Percentiles rank a stretch among this genome's conserved stretches.
Conservation (phyloP, 2,797 vertebrate genomes). For the Enteromius afrohamiltoni region DNA sequence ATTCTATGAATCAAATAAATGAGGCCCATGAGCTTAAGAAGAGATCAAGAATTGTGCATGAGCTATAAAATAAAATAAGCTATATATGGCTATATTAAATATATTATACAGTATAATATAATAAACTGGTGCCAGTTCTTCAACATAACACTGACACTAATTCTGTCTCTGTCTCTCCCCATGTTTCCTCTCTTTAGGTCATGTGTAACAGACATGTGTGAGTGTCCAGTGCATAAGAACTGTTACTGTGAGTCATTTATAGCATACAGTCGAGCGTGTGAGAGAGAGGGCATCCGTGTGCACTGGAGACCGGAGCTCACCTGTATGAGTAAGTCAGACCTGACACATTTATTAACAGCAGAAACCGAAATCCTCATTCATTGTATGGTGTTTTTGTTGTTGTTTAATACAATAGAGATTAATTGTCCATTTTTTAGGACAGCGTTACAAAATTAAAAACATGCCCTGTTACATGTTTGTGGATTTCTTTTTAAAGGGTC, state of each 20-base stretch:
- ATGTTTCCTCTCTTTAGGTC: conserved; percentile 79
- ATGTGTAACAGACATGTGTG: conserved; percentile 98
- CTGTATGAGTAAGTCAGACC: conserved; percentile 86
- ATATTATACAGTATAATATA: too few species aligned
- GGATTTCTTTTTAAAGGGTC: background rate
- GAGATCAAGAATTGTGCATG: too few species aligned
- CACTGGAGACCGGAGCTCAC: conserved; percentile 86
- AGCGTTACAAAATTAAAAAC: background rate
- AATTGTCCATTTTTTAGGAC: background rate
- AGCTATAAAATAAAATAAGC: too few species aligned
- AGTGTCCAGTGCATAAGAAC: conserved; percentile 96
- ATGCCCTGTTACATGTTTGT: background rate
- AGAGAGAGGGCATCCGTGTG: conserved; percentile 86
- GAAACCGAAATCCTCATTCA: background rate
- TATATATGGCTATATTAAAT: too few species aligned
- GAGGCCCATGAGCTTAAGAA: background rate
- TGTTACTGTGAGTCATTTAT: conserved; percentile 98
- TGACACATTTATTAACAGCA: background rate
- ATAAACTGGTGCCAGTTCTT: background rate
- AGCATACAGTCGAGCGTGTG: conserved; percentile 92
- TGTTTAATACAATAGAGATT: background rate
- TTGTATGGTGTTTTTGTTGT: background rate
- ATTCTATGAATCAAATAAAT: too few species aligned
- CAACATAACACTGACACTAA: background rate
- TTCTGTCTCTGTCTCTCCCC: background rate